Percentiles rank a stretch among this genome's conserved stretches.
These are phyloP conservation scores for Apocrypta bakeri DNA, from an alignment of 1,140 invertebrate species.

Conservation along the genomic window DNA sequence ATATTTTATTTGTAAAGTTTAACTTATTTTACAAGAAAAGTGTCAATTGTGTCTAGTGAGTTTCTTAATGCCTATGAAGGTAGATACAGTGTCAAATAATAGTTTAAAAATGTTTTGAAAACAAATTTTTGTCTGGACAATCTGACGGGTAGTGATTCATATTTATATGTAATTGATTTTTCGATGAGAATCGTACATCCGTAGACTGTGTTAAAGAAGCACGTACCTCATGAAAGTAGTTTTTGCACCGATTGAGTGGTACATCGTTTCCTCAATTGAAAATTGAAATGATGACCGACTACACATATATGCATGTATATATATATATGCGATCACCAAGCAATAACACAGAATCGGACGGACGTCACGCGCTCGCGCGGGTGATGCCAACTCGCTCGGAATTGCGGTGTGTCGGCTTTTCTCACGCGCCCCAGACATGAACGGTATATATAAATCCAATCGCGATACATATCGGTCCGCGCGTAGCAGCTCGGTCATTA, in stretches of 20 bases:
- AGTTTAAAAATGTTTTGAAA: too few relatives aligned
- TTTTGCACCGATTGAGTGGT: neutral
- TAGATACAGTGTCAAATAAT: too few relatives aligned
- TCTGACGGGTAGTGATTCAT: too few relatives aligned
- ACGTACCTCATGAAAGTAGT: neutral
- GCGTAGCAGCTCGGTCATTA: neutral
- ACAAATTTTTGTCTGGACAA: too few relatives aligned
- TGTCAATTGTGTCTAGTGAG: too few relatives aligned
- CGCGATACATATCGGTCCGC: neutral
- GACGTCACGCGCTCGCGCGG: slow-evolving; percentile 38
- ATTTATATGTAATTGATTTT: too few relatives aligned
- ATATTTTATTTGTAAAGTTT: too few relatives aligned
- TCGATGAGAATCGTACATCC: too few relatives aligned
- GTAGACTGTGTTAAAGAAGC: neutral
- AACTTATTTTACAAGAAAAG: too few relatives aligned
- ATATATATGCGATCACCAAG: too few relatives aligned
- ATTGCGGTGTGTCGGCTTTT: slow-evolving; percentile 34
- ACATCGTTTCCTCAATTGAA: slow-evolving; percentile 34
- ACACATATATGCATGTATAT: slow-evolving; percentile 7
- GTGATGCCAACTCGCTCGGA: neutral
- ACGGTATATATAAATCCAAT: slow-evolving; percentile 32
- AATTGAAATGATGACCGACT: slow-evolving; percentile 25
- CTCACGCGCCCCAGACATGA: slow-evolving; percentile 34
- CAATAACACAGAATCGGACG: neutral
- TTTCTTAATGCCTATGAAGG: too few relatives aligned